Percentiles rank a stretch among this genome's conserved stretches.
These are phyloP conservation scores for Chinchilla lanigera DNA, from an alignment of 2,113 vertebrate species.

Conservation along the genomic window DNA sequence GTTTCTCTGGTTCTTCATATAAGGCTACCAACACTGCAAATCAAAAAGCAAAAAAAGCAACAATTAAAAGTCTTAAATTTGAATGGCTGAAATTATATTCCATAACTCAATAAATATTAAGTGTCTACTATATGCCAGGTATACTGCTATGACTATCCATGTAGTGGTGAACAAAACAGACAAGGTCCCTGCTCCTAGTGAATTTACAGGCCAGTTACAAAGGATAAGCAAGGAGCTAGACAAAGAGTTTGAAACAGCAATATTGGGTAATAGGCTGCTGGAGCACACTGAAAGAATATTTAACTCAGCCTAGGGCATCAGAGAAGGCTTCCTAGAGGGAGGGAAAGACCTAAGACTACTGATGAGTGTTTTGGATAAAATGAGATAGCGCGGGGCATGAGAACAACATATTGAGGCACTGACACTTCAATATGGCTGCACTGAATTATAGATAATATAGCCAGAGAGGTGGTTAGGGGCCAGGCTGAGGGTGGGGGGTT, in stretches of 20 bases:
- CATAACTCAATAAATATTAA: slow-evolving; percentile 44
- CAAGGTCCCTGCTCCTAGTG: neutral
- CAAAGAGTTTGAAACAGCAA: neutral
- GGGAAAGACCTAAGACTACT: neutral
- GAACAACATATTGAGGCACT: neutral
- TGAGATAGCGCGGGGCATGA: neutral
- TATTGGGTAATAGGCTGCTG: neutral
- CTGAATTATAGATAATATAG: neutral
- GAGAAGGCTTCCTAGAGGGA: neutral
- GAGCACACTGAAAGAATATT: neutral
- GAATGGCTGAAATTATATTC: slow-evolving; percentile 35
- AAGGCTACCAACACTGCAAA: slow-evolving; percentile 95
- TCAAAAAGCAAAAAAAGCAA: slow-evolving; percentile 76
- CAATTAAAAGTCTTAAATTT: slow-evolving; percentile 70
- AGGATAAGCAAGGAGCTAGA: slow-evolving; percentile 39
- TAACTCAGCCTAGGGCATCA: neutral
- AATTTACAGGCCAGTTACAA: slow-evolving; percentile 29
- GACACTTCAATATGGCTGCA: slow-evolving; percentile 14
- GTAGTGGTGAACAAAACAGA: neutral
- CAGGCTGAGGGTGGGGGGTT: neutral
- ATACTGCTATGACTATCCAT: neutral
- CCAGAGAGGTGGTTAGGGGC: neutral
- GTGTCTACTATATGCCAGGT: neutral
- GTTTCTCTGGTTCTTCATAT: slow-evolving; percentile 96
- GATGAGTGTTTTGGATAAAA: slow-evolving; percentile 25